Evolutionary conservation across 2,888 invertebrate species (phyloP).

Genomic region (Noctua pronuba): DNA sequence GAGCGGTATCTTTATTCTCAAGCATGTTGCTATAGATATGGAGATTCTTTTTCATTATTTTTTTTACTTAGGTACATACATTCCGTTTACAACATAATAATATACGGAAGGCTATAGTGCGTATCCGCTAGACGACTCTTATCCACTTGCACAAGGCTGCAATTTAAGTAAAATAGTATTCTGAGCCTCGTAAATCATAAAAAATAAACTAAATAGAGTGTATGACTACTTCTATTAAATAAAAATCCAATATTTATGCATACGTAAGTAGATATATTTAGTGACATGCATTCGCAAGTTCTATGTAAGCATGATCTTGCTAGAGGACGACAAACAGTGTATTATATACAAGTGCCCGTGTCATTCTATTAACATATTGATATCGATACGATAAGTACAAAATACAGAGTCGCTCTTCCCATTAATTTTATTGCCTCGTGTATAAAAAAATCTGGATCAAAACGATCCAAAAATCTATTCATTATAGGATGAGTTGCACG

Average conservation of each 20-base stretch:
- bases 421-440: conserved; percentile 55
- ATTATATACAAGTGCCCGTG: conserved; percentile 68
- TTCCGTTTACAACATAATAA: conserved; percentile 3
- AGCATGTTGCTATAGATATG: not conserved
- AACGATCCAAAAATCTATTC: conserved; percentile 34
- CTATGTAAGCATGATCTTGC: conserved; percentile 63
- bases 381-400: conserved; percentile 56
- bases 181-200: conserved; percentile 17
- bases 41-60: not conserved
- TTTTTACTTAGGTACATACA: conserved; percentile 14
- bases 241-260: conserved; percentile 70
- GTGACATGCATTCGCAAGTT: conserved; percentile 68
- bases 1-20: conserved; percentile 23
- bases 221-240: conserved; percentile 64
- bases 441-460: conserved; percentile 27
- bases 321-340: conserved; percentile 65
- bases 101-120: not conserved
- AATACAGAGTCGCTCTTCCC: conserved; percentile 56
- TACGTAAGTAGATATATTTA: conserved; percentile 66
- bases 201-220: conserved; percentile 25
- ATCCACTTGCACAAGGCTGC: conserved; percentile 11
- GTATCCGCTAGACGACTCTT: conserved; percentile 42
- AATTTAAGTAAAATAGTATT: conserved; percentile 14
- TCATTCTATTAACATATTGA: conserved; percentile 41
- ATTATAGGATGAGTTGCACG: conserved; percentile 49